Evolutionary conservation across 2,113 vertebrate genomes (phyloP).

Genomic region (Camelus dromedarius): DNA sequence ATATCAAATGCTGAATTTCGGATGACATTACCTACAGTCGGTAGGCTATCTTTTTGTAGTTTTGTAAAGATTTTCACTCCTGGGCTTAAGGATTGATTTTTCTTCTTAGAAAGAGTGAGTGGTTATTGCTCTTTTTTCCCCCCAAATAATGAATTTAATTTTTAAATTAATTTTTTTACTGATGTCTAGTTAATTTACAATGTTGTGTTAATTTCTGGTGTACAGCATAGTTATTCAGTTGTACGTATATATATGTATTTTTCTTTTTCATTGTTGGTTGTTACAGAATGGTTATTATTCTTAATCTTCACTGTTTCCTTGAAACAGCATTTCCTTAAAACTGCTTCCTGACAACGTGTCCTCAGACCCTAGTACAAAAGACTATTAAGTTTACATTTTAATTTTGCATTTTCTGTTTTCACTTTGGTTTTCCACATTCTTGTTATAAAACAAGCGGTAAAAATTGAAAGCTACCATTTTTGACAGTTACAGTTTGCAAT

Average conservation of each 20-base stretch:
- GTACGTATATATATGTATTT: too few relatives aligned
- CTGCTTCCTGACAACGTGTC: neutral
- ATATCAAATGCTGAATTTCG: neutral
- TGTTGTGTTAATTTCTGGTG: too few relatives aligned
- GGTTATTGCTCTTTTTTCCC: neutral
- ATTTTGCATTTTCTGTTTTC: neutral
- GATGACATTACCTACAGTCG: neutral
- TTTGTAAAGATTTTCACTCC: neutral
- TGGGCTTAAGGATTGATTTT: neutral
- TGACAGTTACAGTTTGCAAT: neutral
- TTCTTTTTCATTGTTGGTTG: too few relatives aligned
- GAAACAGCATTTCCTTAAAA: neutral
- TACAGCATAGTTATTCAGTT: too few relatives aligned
- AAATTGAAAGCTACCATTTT: neutral
- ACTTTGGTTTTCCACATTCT: neutral
- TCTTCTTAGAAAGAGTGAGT: neutral
- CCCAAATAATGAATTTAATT: too few relatives aligned
- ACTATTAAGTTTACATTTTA: neutral
- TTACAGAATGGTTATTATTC: neutral
- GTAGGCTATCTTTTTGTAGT: neutral
- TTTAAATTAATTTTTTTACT: too few relatives aligned
- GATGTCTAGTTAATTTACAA: too few relatives aligned
- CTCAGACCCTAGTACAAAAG: neutral
- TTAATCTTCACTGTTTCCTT: neutral
- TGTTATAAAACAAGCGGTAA: neutral